phyloP scores from a whole-genome alignment of 2,113 vertebrate genomes.

The Oenanthe oenanthe region DNA sequence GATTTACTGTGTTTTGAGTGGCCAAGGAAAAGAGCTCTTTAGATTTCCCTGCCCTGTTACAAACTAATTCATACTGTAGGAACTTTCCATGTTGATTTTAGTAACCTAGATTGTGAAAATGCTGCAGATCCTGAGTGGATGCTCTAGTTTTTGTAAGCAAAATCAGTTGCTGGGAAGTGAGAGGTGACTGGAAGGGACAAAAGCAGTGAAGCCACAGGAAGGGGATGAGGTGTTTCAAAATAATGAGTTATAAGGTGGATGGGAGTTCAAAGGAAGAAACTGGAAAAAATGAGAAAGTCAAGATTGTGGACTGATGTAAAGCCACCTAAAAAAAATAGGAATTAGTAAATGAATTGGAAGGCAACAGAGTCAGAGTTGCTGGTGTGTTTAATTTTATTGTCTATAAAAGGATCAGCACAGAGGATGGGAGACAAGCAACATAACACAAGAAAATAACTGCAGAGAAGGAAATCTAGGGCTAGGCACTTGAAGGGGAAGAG shows the following conservation, averaged over 20 bases:
- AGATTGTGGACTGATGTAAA: not conserved
- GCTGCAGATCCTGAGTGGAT: not conserved
- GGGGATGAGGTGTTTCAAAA: not conserved
- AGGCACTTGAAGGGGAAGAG: not conserved
- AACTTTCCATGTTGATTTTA: not conserved
- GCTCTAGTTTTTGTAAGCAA: not conserved
- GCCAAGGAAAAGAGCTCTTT: not conserved
- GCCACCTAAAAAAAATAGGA: not conserved
- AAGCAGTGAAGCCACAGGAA: not conserved
- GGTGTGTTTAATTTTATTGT: not conserved
- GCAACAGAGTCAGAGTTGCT: not conserved
- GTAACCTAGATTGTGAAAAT: not conserved
- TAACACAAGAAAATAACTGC: not conserved
- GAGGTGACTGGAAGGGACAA: not conserved
- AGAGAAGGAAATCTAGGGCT: not conserved
- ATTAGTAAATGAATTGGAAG: not conserved
- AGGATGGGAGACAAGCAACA: not conserved
- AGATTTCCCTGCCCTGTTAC: not conserved
- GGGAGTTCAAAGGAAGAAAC: not conserved
- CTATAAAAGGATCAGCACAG: not conserved
- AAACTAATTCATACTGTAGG: not conserved
- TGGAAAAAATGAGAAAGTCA: not conserved
- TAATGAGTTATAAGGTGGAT: not conserved
- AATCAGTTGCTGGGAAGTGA: not conserved
- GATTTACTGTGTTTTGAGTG: not conserved